phyloP scores from a whole-genome alignment of 2,113 vertebrate genomes.

The Myotis davidii region DNA sequence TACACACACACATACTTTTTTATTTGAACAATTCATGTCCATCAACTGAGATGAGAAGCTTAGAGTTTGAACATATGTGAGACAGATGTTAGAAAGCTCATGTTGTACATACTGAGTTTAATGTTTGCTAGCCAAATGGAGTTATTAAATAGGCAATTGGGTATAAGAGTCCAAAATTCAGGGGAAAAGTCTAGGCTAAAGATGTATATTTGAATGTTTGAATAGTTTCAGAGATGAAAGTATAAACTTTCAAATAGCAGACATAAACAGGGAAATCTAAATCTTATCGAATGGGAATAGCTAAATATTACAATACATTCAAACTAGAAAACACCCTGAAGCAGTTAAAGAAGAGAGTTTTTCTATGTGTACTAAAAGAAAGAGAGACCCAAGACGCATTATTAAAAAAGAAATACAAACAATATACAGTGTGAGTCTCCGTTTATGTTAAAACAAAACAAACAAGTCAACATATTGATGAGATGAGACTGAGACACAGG shows the following conservation, averaged over 20 bases:
- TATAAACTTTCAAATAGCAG: neutral
- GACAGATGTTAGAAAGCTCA: neutral
- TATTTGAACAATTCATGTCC: neutral
- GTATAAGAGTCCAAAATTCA: neutral
- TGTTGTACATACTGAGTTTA: neutral
- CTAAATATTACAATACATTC: neutral
- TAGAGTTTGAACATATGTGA: neutral
- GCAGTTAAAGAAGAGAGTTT: neutral
- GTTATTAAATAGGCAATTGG: neutral
- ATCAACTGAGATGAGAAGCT: neutral
- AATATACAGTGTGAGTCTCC: neutral
- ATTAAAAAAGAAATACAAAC: conserved; percentile 2
- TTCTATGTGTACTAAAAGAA: neutral
- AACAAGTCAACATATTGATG: neutral
- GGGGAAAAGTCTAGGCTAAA: neutral
- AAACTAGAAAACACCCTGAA: conserved; percentile 22
- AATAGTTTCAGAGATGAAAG: conserved; percentile 22
- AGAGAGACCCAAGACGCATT: neutral
- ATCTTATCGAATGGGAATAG: neutral
- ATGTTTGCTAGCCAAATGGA: neutral
- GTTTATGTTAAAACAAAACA: neutral
- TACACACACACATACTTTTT: neutral
- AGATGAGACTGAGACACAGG: neutral
- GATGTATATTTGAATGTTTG: neutral
- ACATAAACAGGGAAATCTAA: conserved; percentile 14